Evolutionary conservation across 2,113 vertebrate genomes (phyloP), one percentile per base, ranked within the genome.

Genomic region (Dasyurus viverrinus): DNA sequence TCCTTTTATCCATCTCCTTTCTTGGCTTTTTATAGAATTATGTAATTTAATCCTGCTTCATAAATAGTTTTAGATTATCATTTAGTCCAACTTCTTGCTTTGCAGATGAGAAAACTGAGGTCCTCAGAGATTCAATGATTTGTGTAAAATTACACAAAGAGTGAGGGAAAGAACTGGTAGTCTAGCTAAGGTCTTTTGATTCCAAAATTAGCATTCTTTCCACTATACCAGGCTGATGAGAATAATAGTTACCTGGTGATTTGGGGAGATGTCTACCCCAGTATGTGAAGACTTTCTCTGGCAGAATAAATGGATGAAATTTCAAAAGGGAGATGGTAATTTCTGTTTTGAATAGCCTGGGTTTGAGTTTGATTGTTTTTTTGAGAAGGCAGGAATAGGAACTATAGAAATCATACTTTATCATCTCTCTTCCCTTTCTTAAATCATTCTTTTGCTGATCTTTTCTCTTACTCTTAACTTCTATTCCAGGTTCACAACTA

Each of bases 21-120:
- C 48, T 91, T 42, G 54, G 68, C 54, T 92, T 93, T 42, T 90
- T 23, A 55, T 50, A 68, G 89, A 90, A 89, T 93, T 0, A 36
- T 90, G 0, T 53, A 90, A 92, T 53, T 95, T 90, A 95, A 16
- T 89, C 76, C 57, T 92, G 92, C 4, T 55, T 91, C n/a, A 60
- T 90, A 93, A n/a, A 54, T 90, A 93, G 92, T 12, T 47, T 93
- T 91, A 47, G 7, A 3, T 93, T 95, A 89, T 92, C 53, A 52
- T 93, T 92, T 36, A 36, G 30, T 68, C 30, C 30, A 68, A n/a
- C 3, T 19, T 36, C n/a, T 24, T 14, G 25, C 55, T n/a, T 47
- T 26, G n/a, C 91, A 50, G 16, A 52, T 5, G 53, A 91, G n/a
- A 53, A 54, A 90, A n/a, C 26, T 42, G 53, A 89, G 57, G 57